phyloP scores from a whole-genome alignment of 2,888 invertebrate species.

The Eilema sororculum region DNA sequence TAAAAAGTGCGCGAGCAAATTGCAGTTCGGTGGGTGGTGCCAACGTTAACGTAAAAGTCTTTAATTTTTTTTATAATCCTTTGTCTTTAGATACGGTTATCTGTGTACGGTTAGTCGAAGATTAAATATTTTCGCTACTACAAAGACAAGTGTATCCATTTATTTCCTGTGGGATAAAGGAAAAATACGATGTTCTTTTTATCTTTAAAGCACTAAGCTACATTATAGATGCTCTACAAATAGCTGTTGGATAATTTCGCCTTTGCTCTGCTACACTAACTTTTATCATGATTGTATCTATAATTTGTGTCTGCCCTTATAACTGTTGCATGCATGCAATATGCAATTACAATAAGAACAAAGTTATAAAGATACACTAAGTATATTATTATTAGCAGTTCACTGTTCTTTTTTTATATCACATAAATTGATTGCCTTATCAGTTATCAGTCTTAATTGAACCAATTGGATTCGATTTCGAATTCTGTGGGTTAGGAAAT shows the following conservation, averaged over 20 bases:
- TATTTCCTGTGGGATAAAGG: not conserved
- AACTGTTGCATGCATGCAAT: not conserved
- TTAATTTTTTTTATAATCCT: too few species aligned
- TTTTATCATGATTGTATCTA: not conserved
- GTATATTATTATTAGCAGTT: not conserved
- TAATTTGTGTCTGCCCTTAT: not conserved
- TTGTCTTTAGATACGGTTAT: not conserved
- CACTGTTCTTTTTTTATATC: not conserved
- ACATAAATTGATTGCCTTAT: too few species aligned
- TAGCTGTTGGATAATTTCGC: not conserved
- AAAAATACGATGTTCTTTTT: conserved; percentile 2
- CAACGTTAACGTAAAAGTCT: too few species aligned
- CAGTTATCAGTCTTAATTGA: too few species aligned
- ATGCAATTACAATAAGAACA: not conserved
- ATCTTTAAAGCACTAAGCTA: not conserved
- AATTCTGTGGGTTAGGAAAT: too few species aligned
- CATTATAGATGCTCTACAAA: not conserved
- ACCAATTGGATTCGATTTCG: too few species aligned
- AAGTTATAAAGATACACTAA: not conserved
- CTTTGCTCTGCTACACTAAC: not conserved
- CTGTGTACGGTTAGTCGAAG: not conserved
- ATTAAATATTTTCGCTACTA: not conserved
- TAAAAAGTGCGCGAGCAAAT: too few species aligned
- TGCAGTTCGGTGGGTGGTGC: too few species aligned
- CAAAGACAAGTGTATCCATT: not conserved